A percentile compares a stretch with the other conserved stretches of the same genome.
Conservation (phyloP, 2,888 invertebrate species). For the Aleiodes alternator region DNA sequence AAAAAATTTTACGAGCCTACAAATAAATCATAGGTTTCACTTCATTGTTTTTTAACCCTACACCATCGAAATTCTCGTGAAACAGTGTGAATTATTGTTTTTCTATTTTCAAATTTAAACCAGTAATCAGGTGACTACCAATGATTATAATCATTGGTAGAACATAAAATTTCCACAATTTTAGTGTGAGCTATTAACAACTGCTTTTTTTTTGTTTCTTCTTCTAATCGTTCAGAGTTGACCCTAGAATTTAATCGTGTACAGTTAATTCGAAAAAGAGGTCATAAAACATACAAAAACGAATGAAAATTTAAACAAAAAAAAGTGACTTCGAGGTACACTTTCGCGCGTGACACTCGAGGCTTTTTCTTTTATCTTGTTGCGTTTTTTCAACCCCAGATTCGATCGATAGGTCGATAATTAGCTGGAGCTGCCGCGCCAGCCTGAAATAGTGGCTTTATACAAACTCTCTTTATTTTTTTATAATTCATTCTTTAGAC, state of each 20-base stretch:
- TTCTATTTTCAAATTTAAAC: slow-evolving; percentile 10
- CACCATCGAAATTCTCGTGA: too few relatives aligned
- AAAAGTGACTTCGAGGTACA: not conserved
- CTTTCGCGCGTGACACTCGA: slow-evolving; percentile 12
- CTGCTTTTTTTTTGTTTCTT: too few relatives aligned
- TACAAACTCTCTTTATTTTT: slow-evolving; percentile 12
- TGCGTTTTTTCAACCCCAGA: slow-evolving; percentile 50
- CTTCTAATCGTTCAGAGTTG: too few relatives aligned
- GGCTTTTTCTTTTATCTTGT: slow-evolving; percentile 10
- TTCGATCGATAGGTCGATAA: slow-evolving; percentile 60
- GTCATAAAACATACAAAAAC: not conserved
- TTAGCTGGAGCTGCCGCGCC: slow-evolving; percentile 51
- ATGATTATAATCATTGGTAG: too few relatives aligned
- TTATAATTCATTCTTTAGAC: slow-evolving; percentile 4
- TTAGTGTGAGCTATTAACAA: too few relatives aligned
- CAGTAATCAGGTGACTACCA: not conserved
- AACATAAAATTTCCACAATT: too few relatives aligned
- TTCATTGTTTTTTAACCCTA: too few relatives aligned
- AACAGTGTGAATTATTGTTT: too few relatives aligned
- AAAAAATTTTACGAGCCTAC: not conserved
- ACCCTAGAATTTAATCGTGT: too few relatives aligned
- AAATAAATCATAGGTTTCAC: too few relatives aligned
- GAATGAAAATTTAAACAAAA: not conserved
- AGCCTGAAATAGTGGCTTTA: slow-evolving; percentile 47
- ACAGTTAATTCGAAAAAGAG: too few relatives aligned